These are phyloP conservation scores for Podarcis lilfordi DNA, from an alignment of 2,797 vertebrate genomes.

Conservation along the genomic window DNA sequence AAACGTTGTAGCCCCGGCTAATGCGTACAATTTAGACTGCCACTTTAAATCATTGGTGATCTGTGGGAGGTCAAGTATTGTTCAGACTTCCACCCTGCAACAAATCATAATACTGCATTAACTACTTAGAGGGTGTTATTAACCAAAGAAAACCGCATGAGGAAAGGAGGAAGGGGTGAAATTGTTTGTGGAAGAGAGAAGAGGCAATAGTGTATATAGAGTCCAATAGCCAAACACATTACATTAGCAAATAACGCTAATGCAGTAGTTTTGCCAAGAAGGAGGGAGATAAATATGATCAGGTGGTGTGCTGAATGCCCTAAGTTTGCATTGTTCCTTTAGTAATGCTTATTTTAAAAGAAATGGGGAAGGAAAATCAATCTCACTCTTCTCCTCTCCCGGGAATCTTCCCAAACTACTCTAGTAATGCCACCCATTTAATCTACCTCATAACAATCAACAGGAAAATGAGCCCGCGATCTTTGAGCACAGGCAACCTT, in stretches of 20 bases:
- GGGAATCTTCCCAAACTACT: neutral
- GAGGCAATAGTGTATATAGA: constrained; percentile 7
- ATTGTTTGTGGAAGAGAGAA: constrained; percentile 53
- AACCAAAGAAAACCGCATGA: constrained; percentile 17
- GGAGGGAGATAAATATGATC: constrained; percentile 13
- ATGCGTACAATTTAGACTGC: constrained; percentile 49
- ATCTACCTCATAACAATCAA: neutral
- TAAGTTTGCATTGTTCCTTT: constrained; percentile 30
- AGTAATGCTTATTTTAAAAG: neutral
- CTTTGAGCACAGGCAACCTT: fast-evolving
- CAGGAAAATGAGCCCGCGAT: neutral
- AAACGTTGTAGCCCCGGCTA: constrained; percentile 40
- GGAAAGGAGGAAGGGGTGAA: constrained; percentile 2
- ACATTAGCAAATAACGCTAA: constrained; percentile 14
- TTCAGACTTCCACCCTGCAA: constrained; percentile 31
- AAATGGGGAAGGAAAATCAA: neutral
- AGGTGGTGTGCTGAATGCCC: neutral
- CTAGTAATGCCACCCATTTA: neutral
- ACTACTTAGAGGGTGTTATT: constrained; percentile 18
- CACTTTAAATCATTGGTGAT: constrained; percentile 56
- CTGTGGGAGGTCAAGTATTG: constrained; percentile 31
- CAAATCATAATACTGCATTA: constrained; percentile 40
- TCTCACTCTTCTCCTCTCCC: neutral
- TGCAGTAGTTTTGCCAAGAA: constrained; percentile 1
- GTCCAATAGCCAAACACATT: constrained; percentile 1